Base-by-base conservation (phyloP, 1,140 invertebrate genomes). In the Drosophila burlai region DNA sequence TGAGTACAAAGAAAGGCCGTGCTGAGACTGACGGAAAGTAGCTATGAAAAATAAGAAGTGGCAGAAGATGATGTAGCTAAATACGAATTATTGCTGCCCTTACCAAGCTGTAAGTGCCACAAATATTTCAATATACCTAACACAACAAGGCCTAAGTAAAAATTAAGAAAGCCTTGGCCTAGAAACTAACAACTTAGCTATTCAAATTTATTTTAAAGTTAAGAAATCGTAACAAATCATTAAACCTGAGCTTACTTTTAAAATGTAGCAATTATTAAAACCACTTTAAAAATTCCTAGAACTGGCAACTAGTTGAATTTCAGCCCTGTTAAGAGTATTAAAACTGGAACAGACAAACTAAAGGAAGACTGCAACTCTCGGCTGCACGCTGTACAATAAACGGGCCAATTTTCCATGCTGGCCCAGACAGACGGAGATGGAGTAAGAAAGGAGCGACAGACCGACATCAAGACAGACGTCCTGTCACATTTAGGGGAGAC, bases 401-500 rank as follows among this genome's bases (percentile, higher is more conserved):
- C 64, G 76, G 74, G 81, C 77, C 57, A 79, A 83, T 80, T 83
- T 80, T 67, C 46, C 21, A 10, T 58, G 29, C 58, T 63, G 34
- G n/a, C 66, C 61, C 61, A 61, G 45, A 60, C 64, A 54, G 80
- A 78, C 62, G 43, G 45, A 62, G 68, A 73, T 24, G 15, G 26
- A 61, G 54, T 60, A 64, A 55, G 58, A 54, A 54, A 61, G 66
- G 49, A 61, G 24, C 57, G 68, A 68, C 26, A 47, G 50, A 21
- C 52, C 38, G 52, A 43, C 68, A 46, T 31, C 26, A 38, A 55
- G 64, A 63, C 72, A 49, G 72, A 55, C 83, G 47, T 78, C 55
- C 58, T 85, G 83, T 86, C 83, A 86, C 83, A 85, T 82, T 86
- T 79, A 85, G 62, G 76, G 58, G 31, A 38, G 34, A 38, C 40